Evolutionary conservation across 1,140 invertebrate species (phyloP), one percentile per base, ranked within the genome.

Genomic region (Philopotamus ludificatus): DNA sequence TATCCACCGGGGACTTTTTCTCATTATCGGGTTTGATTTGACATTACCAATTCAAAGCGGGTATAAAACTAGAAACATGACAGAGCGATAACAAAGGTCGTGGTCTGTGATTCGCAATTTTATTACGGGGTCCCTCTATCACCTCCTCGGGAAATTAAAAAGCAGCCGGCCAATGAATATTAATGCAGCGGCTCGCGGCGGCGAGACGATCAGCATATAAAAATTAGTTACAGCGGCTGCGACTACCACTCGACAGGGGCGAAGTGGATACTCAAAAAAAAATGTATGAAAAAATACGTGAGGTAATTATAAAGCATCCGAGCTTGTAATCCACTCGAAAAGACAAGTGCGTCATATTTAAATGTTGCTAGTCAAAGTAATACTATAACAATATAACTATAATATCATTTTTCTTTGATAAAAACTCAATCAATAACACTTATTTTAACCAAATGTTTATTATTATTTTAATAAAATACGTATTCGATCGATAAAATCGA

Each of bases 81-180:
- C n/a, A n/a, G n/a, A n/a, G n/a, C n/a, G 28, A 12, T 34, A 34
- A 34, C 28, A 34, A 34, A 34, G 28, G 28, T 34, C 4, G 12
- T 7, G 28, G n/a, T n/a, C 4, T 34, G 28, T 34, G 4, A 15
- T 47, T 15, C 45, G 16, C 45, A 20, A 20, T 20, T 47, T 47
- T 47, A 47, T 47, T 47, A 47, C 16, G 23, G 34, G 2, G 22
- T 22, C n/a, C 23, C 15, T 26, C 25, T 55, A 26, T 55, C 25
- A 18, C 15, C 53, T 55, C 21, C 28, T 26, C 22, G 26, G 62
- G 62, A 63, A 63, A 63, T 63, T 63, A 54, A 54, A 63, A 63
- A 63, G 28, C 62, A 61, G 50, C 18, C 26, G 26, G 49, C 15
- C 41, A 34, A 66, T 66, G 64, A 66, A 66, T 66, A 66, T 66